Evolutionary conservation across 2,888 invertebrate genomes (phyloP).

Genomic region (Caprella mutica): DNA sequence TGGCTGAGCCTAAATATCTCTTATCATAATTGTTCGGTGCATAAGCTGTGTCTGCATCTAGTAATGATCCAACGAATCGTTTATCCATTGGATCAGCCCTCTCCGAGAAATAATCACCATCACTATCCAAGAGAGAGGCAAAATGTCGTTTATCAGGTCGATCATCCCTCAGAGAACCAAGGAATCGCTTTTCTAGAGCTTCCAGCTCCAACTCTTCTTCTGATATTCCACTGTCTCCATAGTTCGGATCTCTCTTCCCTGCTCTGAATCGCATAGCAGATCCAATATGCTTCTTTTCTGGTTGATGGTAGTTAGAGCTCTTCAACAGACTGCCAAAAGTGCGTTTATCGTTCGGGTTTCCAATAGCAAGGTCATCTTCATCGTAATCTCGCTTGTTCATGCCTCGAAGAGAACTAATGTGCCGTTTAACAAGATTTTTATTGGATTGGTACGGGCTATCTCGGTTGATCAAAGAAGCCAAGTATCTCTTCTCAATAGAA

Average conservation of each 20-base stretch:
- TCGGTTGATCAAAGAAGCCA: slow-evolving; percentile 5
- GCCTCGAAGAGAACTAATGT: neutral
- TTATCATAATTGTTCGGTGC: neutral
- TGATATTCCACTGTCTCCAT: neutral
- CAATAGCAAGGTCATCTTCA: neutral
- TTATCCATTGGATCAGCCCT: neutral
- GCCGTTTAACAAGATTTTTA: neutral
- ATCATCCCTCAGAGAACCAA: neutral
- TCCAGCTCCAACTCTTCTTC: slow-evolving; percentile 7
- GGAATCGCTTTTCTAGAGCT: neutral
- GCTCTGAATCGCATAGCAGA: slow-evolving; percentile 4
- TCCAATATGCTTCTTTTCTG: slow-evolving; percentile 1
- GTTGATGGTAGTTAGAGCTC: neutral
- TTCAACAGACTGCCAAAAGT: neutral
- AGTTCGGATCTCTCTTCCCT: neutral
- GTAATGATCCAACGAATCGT: neutral
- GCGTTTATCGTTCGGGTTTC: neutral
- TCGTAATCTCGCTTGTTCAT: neutral
- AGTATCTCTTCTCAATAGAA: neutral
- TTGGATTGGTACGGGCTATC: neutral
- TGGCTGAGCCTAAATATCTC: slow-evolving; percentile 1
- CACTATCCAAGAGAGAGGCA: neutral
- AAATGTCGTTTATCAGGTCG: slow-evolving; percentile 5
- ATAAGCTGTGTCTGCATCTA: neutral
- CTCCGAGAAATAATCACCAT: neutral